Evolutionary conservation across 2,888 invertebrate species (phyloP).

Genomic region (Actias luna): DNA sequence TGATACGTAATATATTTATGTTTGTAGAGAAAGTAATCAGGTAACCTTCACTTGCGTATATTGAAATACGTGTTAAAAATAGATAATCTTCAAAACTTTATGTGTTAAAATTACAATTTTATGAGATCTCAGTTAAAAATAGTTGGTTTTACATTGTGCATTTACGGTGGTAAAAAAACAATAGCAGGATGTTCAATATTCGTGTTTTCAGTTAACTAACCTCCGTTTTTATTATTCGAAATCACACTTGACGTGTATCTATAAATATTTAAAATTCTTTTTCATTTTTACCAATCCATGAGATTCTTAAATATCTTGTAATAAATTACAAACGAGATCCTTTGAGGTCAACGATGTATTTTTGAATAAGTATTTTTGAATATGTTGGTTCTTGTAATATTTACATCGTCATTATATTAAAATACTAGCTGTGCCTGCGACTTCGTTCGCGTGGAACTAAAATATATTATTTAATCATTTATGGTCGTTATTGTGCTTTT

Average conservation of each 20-base stretch:
- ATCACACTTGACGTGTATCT: neutral
- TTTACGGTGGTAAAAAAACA: neutral
- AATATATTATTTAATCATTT: too few species aligned
- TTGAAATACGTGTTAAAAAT: too few species aligned
- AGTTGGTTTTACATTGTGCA: neutral
- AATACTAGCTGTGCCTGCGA: too few species aligned
- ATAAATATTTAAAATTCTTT: neutral
- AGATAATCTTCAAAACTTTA: too few species aligned
- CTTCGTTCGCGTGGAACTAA: too few species aligned
- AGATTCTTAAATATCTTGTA: neutral
- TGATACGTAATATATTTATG: too few species aligned
- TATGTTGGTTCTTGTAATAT: too few species aligned
- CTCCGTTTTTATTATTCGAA: neutral
- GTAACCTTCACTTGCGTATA: too few species aligned
- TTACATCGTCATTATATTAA: too few species aligned
- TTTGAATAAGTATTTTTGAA: neutral
- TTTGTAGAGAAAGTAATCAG: too few species aligned
- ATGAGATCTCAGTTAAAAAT: neutral
- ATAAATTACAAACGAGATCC: neutral
- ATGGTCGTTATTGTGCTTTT: too few species aligned
- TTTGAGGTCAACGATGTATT: neutral
- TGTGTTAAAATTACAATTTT: too few species aligned
- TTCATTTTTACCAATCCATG: neutral
- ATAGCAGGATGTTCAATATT: neutral
- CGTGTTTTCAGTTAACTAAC: neutral